Evolutionary conservation across 1,140 invertebrate species (phyloP).

Genomic region (Nylanderia fulva): DNA sequence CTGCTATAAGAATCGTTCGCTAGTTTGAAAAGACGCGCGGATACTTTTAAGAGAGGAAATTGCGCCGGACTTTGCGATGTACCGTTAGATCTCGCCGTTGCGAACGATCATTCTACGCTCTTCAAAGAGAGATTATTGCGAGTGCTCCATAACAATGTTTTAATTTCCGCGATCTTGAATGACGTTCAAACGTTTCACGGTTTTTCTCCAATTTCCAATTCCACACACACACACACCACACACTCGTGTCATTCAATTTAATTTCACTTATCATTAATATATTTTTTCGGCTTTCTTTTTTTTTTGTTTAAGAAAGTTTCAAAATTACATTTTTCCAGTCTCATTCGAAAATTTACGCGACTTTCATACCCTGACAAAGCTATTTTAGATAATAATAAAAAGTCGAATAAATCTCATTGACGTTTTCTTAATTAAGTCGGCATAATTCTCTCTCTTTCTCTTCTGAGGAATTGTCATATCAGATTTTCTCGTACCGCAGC

Average conservation of each 20-base stretch:
- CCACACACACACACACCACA: no score
- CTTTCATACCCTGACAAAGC: neutral
- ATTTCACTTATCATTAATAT: neutral
- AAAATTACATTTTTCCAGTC: neutral
- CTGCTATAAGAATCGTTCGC: neutral
- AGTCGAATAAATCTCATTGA: neutral
- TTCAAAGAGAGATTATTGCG: constrained; percentile 66
- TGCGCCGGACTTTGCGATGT: constrained; percentile 19
- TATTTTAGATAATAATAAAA: neutral
- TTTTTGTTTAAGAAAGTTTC: no score
- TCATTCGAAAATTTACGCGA: neutral
- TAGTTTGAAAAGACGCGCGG: constrained; percentile 30
- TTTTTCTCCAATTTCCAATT: constrained; percentile 37
- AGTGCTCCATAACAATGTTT: constrained; percentile 53
- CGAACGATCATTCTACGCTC: constrained; percentile 56
- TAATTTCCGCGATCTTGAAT: constrained; percentile 56
- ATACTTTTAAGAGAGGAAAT: constrained; percentile 39
- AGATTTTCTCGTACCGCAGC: constrained; percentile 13
- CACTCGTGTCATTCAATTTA: neutral
- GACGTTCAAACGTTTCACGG: constrained; percentile 52
- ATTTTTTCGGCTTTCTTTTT: neutral
- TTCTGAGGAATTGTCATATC: neutral
- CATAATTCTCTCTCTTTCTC: neutral
- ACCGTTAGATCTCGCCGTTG: constrained; percentile 61
- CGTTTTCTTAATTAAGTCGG: constrained; percentile 20